Evolutionary conservation across 2,797 vertebrate species (phyloP).

Genomic region (Xiphorhynchus erythropygius): DNA sequence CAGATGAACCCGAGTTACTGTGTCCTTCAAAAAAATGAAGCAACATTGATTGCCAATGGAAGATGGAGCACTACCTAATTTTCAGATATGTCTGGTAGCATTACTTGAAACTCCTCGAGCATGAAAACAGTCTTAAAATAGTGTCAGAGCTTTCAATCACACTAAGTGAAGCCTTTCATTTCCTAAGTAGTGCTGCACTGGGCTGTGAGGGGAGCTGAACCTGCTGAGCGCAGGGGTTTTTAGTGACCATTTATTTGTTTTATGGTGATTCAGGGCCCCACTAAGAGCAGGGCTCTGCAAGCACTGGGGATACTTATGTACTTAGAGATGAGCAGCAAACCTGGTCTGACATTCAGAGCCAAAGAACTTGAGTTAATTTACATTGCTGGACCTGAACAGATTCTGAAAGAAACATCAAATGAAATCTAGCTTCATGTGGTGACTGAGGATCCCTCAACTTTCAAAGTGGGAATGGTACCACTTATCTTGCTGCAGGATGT

Average conservation of each 20-base stretch:
- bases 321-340: not conserved
- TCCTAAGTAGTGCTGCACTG: not conserved
- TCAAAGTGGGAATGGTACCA: fast-evolving
- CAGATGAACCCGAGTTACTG: not conserved
- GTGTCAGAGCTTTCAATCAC: not conserved
- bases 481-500: not conserved
- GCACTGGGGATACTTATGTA: not conserved
- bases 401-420: not conserved
- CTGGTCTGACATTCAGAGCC: not conserved
- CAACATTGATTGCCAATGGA: not conserved
- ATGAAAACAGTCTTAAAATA: not conserved
- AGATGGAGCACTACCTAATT: not conserved
- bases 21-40: not conserved
- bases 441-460: not conserved
- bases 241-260: not conserved
- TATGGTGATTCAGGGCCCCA: not conserved
- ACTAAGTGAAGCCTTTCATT: not conserved
- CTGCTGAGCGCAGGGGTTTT: not conserved
- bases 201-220: not conserved
- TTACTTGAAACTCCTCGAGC: not conserved
- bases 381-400: fast-evolving
- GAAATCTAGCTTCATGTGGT: not conserved
- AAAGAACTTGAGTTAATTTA: not conserved
- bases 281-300: not conserved
- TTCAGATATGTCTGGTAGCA: not conserved